Base-by-base conservation (phyloP, 2,113 vertebrate genomes). In the Halichoerus grypus region DNA sequence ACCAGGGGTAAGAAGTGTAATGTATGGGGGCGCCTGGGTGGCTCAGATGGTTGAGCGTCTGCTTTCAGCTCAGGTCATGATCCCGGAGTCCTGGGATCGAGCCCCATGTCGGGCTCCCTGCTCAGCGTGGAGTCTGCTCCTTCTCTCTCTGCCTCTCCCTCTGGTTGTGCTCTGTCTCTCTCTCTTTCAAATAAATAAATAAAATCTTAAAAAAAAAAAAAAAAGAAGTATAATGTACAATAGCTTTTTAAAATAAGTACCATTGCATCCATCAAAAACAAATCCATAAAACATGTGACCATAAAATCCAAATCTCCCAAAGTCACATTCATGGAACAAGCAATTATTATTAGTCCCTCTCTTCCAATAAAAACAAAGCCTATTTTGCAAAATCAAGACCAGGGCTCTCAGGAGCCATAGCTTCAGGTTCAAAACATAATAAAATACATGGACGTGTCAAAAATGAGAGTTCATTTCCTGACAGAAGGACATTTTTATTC, bases 351-450 rank as follows among this genome's bases (percentile, higher is more conserved):
- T 87, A 92, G 61, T 79, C 82, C 82, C 89, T 94, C 39, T 97
- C 57, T 81, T 96, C 88, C 92, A 97, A 91, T 91, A 97, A 97
- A 97, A 93, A 91, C n/a, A 33, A 96, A 95, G 18, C 33, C 12
- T 83, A 65, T 57, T 72, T 88, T 88, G 33, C 69, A 95, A 94
- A 94, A 94, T 81, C 69, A 55, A 94, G 96, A 93, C 46, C n/a
- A 46, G 88, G 21, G 42, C 85, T 97, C 90, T 86, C n/a, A 86
- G 77, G 89, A 91, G 79, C n/a, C 94, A 10, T 88, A 69, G 57
- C 51, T 91, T 84, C 86, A 81, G 42, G 28, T 93, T 96, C 65
- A 26, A 95, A 89, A 94, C 91, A 85, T 63, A 88, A 96, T 81
- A 97, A 93, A 95, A 97, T 55, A 94, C 21, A n/a, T 31, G 0